A percentile compares a stretch with the other conserved stretches of the same genome.
phyloP scores from a whole-genome alignment of 2,113 vertebrate genomes.

The Channa maculata region DNA sequence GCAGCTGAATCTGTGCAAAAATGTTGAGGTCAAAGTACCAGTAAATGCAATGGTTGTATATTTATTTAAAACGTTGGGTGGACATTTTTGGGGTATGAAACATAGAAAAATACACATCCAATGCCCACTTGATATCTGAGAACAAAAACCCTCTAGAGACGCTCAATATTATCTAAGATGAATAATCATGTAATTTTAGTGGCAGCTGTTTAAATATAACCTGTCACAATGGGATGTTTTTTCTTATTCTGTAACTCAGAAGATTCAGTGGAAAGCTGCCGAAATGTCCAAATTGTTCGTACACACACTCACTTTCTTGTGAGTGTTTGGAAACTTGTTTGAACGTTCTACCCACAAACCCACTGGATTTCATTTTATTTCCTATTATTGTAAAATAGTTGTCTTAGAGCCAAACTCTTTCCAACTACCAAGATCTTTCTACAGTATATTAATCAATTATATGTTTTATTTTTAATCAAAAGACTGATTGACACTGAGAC shows the following conservation, averaged over 20 bases:
- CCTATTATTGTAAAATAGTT: neutral
- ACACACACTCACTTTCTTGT: neutral
- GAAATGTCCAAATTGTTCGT: neutral
- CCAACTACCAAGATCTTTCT: too few species aligned
- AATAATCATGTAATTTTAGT: slow-evolving; percentile 70
- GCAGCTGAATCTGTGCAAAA: slow-evolving; percentile 20
- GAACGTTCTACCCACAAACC: neutral
- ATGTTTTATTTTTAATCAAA: too few species aligned
- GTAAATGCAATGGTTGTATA: slow-evolving; percentile 51
- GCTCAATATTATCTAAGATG: slow-evolving; percentile 66
- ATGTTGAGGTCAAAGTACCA: slow-evolving; percentile 34
- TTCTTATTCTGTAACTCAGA: slow-evolving; percentile 16
- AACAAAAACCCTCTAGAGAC: slow-evolving; percentile 24
- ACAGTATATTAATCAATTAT: too few species aligned
- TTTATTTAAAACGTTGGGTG: slow-evolving; percentile 38
- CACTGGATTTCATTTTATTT: neutral
- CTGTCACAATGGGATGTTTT: slow-evolving; percentile 41
- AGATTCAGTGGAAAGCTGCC: slow-evolving; percentile 15
- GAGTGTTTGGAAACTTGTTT: neutral
- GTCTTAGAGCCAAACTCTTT: neutral
- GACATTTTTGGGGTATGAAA: slow-evolving; percentile 34
- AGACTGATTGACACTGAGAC: too few species aligned
- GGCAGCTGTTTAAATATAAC: slow-evolving; percentile 76
- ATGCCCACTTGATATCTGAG: slow-evolving; percentile 51
- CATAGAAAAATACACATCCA: slow-evolving; percentile 27